Evolutionary conservation across 2,113 vertebrate genomes (phyloP).

Genomic region (Myanophis thanlyinensis): DNA sequence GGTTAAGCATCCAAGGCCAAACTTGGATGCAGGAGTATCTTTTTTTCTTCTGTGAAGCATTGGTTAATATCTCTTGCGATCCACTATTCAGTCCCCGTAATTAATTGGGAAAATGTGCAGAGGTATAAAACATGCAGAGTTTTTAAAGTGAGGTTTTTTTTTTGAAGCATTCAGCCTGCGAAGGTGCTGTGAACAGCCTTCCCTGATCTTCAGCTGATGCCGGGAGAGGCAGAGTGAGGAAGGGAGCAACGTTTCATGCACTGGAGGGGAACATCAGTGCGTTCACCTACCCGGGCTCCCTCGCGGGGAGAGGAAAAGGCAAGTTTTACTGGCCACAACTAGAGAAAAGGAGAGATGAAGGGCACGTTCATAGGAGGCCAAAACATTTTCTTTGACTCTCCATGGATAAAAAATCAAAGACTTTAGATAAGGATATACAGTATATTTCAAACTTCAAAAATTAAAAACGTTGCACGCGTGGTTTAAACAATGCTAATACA

Average conservation of each 20-base stretch:
- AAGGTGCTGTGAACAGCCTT: background rate
- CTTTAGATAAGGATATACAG: background rate
- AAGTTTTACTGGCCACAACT: conserved; percentile 94
- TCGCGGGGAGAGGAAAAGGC: conserved; percentile 90
- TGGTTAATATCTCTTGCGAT: background rate
- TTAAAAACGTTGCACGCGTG: background rate
- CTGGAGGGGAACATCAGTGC: conserved; percentile 33
- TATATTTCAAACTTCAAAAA: background rate
- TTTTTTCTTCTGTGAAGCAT: background rate
- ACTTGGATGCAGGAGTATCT: background rate
- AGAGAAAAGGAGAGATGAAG: conserved; percentile 77
- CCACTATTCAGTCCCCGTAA: too few relatives aligned
- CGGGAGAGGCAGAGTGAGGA: background rate
- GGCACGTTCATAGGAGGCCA: conserved; percentile 55
- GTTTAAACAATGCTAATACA: background rate
- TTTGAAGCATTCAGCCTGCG: conserved; percentile 44
- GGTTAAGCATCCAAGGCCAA: background rate
- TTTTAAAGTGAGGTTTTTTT: background rate
- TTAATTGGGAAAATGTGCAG: background rate
- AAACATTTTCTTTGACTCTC: background rate
- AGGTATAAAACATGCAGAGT: conserved; percentile 38
- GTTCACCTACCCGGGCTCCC: conserved; percentile 94
- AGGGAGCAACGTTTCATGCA: background rate
- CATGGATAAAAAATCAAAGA: background rate
- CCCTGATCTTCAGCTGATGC: conserved; percentile 50